Evolutionary conservation across 2,797 vertebrate genomes (phyloP), one percentile per base, ranked within the genome.

Genomic region (Rhinogobio ventralis): DNA sequence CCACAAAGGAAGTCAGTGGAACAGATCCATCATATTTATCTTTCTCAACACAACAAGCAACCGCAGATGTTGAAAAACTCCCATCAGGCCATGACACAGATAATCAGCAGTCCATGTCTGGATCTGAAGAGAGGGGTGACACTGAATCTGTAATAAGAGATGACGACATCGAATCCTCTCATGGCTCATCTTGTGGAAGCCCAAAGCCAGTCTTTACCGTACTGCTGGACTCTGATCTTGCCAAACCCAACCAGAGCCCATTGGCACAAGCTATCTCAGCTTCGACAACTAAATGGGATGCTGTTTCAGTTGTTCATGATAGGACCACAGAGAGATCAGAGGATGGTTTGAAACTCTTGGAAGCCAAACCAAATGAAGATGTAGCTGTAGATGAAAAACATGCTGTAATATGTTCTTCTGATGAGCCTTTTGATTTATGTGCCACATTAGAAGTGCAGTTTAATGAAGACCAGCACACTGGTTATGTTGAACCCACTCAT

Each of bases 221-320:
- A 39, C 49, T 72, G 19, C 15, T 87, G 49, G 45, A 83, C 7
- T 57, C 85, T n/a, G 60, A 78, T 55, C 42, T 60, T 64, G 55
- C 45, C 60, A 71, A 45, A 67, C 5, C 60, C 6, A 77, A 2
- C 30, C 57, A 67, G 23, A 64, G 66, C 42, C 15, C 8, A 28
- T 11, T 25, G 14, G 2, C 25, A 25, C n/a, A 69, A 17, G 42
- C 68, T 53, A 64, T 53, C 53, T 4, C 68, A 53, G 45, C 77
- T 45, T 85, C 53, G 39, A 10, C 2, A 72, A 39, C 67, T 69
- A 57, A 17, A 11, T 17, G 33, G 51, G 25, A 62, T 66, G 4
- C 36, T 51, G 33, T 81, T 33, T 30, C 64, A 57, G 36, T 20
- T 45, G 15, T 75, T 46, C 15, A 57, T 62, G 14, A 55, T 76